A percentile compares a stretch with the other conserved stretches of the same genome.
phyloP scores from a whole-genome alignment of 1,140 invertebrate species.

The Asbolus verrucosus region DNA sequence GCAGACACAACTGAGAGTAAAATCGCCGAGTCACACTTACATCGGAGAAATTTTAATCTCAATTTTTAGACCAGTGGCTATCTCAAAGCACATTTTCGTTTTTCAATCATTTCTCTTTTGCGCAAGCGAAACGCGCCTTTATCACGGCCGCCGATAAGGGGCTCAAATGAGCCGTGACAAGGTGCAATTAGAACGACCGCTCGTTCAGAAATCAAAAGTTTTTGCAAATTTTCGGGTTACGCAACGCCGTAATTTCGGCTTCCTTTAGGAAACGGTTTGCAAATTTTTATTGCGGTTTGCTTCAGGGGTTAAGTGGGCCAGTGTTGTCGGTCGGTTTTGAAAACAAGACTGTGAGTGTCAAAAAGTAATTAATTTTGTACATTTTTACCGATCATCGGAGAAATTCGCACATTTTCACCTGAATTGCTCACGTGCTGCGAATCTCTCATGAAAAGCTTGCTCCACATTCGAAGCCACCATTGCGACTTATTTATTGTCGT shows the following conservation, averaged over 20 bases:
- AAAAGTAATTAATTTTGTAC: no score
- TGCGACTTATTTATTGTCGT: conserved; percentile 14
- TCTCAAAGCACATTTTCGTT: conserved; percentile 49
- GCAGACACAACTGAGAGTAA: conserved; percentile 57
- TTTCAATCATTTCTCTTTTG: conserved; percentile 57
- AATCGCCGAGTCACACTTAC: conserved; percentile 53
- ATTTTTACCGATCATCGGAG: conserved; percentile 6
- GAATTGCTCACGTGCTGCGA: background rate
- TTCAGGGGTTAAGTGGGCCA: conserved; percentile 24
- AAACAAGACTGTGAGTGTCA: no score
- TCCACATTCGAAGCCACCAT: conserved; percentile 11
- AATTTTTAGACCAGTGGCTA: conserved; percentile 58
- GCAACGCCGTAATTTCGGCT: no score
- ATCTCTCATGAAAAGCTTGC: conserved; percentile 9
- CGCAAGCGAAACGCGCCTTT: conserved; percentile 3
- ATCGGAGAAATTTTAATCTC: conserved; percentile 60
- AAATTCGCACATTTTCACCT: conserved; percentile 25
- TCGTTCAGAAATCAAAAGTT: conserved; percentile 19
- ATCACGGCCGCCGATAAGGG: background rate
- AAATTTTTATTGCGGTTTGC: no score
- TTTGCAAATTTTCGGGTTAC: no score
- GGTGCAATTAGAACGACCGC: conserved; percentile 15
- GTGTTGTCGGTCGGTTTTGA: background rate
- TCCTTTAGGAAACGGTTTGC: no score
- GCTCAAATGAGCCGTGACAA: background rate